Evolutionary conservation across 1,140 invertebrate genomes (phyloP).

Genomic region (Yoshiicerus persimilis): DNA sequence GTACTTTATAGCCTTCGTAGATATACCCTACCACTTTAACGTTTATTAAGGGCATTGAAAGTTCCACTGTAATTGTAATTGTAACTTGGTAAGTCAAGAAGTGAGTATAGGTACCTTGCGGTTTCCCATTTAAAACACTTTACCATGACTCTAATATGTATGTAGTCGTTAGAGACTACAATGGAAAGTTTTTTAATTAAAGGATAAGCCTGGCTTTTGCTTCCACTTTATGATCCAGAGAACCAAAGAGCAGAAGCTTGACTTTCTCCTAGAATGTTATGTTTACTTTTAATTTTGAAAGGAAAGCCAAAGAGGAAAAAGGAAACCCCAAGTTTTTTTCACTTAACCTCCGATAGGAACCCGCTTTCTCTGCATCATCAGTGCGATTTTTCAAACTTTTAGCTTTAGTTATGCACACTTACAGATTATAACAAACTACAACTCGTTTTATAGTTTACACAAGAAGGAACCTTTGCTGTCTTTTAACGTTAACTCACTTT

Average conservation of each 20-base stretch:
- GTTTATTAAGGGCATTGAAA: background rate
- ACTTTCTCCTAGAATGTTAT: background rate
- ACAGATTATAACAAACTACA: background rate
- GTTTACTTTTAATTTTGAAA: background rate
- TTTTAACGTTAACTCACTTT: no score
- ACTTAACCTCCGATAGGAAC: background rate
- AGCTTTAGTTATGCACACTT: background rate
- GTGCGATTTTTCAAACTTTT: background rate
- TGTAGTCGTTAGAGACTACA: background rate
- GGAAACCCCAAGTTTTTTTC: background rate
- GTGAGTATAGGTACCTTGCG: background rate
- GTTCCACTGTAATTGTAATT: background rate
- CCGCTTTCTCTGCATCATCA: background rate
- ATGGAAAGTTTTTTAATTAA: constrained; percentile 20
- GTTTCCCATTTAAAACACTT: background rate
- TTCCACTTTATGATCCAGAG: background rate
- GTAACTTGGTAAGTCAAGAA: background rate
- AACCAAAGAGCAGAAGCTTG: background rate
- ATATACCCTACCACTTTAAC: background rate
- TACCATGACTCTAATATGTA: background rate
- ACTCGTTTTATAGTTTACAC: background rate
- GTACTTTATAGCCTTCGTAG: background rate
- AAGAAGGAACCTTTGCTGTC: no score
- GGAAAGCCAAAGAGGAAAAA: background rate
- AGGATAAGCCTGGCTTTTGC: background rate